phyloP scores from a whole-genome alignment of 2,113 vertebrate species.

The Elanus axillaris region DNA sequence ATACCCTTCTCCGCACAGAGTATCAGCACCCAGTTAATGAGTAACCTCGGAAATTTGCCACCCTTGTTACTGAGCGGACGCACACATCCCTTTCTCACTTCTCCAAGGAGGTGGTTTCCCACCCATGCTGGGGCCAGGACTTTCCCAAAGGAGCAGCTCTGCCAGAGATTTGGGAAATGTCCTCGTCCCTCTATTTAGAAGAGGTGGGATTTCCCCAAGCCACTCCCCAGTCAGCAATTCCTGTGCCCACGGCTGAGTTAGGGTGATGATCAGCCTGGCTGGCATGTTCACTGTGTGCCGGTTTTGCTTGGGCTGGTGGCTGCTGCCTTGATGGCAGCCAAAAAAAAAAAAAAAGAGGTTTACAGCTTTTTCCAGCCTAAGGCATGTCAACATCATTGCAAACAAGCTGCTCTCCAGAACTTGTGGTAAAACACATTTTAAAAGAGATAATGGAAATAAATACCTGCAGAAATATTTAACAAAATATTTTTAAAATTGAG shows the following conservation, averaged over 20 bases:
- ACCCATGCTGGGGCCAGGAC: accelerated
- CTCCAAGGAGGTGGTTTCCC: not conserved
- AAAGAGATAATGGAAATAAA: not conserved
- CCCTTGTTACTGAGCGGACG: accelerated
- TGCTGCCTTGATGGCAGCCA: not conserved
- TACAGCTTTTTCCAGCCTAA: not conserved
- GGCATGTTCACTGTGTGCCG: accelerated
- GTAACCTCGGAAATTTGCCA: accelerated
- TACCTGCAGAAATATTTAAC: not conserved
- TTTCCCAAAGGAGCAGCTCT: not conserved
- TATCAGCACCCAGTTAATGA: accelerated
- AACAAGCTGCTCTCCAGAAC: not conserved
- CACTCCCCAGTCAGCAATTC: accelerated
- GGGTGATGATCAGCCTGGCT: not conserved
- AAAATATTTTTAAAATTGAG: not conserved
- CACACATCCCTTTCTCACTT: not conserved
- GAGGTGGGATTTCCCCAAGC: not conserved
- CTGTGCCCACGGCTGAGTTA: not conserved
- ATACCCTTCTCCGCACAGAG: not conserved
- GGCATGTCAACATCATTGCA: not conserved
- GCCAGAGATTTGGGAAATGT: not conserved
- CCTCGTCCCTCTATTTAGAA: not conserved
- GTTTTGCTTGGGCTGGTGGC: not conserved
- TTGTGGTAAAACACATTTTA: not conserved
- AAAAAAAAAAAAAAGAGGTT: not conserved